Base-by-base conservation (phyloP, 2,888 invertebrate species). In the Emmelina monodactyla region DNA sequence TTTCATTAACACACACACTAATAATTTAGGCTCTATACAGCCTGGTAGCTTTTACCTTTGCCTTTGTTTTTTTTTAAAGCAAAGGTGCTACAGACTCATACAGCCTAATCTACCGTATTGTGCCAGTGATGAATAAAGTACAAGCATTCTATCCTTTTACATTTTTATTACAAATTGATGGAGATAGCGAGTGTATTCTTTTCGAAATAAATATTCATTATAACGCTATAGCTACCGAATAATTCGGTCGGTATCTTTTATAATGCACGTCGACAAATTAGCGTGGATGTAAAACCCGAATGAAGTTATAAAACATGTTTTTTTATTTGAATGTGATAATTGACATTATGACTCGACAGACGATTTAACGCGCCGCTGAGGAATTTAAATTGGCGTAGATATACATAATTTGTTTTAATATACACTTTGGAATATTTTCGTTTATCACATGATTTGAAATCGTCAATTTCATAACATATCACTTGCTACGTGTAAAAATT, bases 211-310 rank as follows among this genome's bases (percentile, higher is more conserved):
- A 70, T 70, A 62, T 75, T 78, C 69, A 75, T 78, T 78, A 78
- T 70, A 66, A 51, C 55, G 55, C 58, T 54, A 67, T 60, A 59
- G 78, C 78, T 78, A 78, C 78, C 65, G 78, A 73, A 76, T 71
- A 76, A 72, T 65, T 72, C 67, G 69, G 67, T 55, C 72, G 71
- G 67, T 58, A 55, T 57, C 66, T 66, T 71, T 75, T 73, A 69
- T 66, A 61, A 66, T 65, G 53, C 60, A 54, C 60, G 63, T 73
- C 69, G 66, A 76, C 76, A 76, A 78, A 79, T 79, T 79, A 79
- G 73, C 78, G 65, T 66, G 66, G 62, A 70, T 69, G 78, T 79
- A 78, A 78, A 78, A 72, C 65, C 66, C 68, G 67, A 69, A 71
- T 70, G 64, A 53, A 58, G 68, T 58, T 46, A 68, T 75, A 78